A percentile compares a stretch with the other conserved stretches of the same genome.
Conservation (phyloP, 2,113 vertebrate genomes). For the Oreochromis niloticus region DNA sequence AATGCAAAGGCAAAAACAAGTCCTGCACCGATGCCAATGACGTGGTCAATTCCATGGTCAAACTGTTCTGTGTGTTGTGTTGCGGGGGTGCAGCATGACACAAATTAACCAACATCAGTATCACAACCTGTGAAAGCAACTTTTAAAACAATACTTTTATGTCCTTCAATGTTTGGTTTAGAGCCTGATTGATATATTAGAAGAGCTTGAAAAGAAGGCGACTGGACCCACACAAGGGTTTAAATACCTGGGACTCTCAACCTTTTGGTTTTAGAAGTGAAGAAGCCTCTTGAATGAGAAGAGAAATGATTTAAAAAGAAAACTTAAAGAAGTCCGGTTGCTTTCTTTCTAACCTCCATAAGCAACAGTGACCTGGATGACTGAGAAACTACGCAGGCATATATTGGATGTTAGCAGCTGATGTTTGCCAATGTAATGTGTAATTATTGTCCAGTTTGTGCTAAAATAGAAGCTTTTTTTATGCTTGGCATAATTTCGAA, state of each 20-base stretch:
- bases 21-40: too few species aligned
- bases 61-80: neutral
- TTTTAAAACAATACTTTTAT: neutral
- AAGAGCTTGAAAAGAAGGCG: neutral
- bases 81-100: neutral
- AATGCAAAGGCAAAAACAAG: neutral
- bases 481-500: neutral
- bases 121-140: neutral
- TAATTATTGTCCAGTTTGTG: neutral
- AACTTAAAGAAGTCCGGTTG: neutral
- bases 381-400: neutral
- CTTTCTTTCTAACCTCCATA: neutral
- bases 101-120: neutral
- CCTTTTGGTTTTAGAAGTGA: neutral
- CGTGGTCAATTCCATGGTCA: neutral
- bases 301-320: neutral
- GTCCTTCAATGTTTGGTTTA: neutral
- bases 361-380: neutral
- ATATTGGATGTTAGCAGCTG: neutral
- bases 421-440: neutral
- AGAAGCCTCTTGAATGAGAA: neutral
- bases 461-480: neutral
- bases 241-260: neutral
- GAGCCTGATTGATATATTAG: neutral
- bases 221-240: neutral